These are phyloP conservation scores for Atta colombica DNA, from an alignment of 1,140 invertebrate genomes.

Conservation along the genomic window DNA sequence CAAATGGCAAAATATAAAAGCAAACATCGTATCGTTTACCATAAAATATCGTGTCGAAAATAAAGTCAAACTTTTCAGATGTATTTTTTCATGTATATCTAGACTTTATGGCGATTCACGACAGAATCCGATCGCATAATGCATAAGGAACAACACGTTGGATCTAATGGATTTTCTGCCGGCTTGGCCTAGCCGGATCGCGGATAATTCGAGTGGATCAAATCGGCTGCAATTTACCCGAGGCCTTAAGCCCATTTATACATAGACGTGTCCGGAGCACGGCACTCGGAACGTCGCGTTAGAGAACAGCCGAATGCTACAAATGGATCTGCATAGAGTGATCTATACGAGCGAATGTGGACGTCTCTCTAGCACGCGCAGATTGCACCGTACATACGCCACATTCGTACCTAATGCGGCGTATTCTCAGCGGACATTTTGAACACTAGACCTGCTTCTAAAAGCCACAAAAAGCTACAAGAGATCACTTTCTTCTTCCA, in stretches of 20 bases:
- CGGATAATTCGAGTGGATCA: slow-evolving; percentile 42
- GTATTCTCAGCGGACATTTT: slow-evolving; percentile 50
- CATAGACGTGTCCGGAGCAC: slow-evolving; percentile 35
- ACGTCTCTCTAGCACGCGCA: slow-evolving; percentile 34
- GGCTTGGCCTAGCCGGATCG: slow-evolving; percentile 18
- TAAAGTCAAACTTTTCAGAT: not conserved
- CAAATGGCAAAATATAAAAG: slow-evolving; percentile 18
- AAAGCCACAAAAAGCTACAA: not conserved
- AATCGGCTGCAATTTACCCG: slow-evolving; percentile 35
- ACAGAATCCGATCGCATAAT: not conserved
- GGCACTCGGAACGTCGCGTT: slow-evolving; percentile 24
- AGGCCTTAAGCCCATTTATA: slow-evolving; percentile 49
- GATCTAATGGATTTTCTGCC: slow-evolving; percentile 36
- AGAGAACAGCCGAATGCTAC: slow-evolving; percentile 53
- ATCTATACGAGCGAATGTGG: slow-evolving; percentile 30
- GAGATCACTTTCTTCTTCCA: not conserved
- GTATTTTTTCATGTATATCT: not conserved
- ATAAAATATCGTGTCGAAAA: not conserved
- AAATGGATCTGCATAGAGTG: slow-evolving; percentile 55
- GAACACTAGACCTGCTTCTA: not conserved
- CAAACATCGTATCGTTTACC: not conserved
- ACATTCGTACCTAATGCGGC: slow-evolving; percentile 46
- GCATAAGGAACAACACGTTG: not conserved
- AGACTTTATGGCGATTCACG: not conserved
- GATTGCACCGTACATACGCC: slow-evolving; percentile 32